Evolutionary conservation across 2,888 invertebrate species (phyloP).

Genomic region (Patella depressa): DNA sequence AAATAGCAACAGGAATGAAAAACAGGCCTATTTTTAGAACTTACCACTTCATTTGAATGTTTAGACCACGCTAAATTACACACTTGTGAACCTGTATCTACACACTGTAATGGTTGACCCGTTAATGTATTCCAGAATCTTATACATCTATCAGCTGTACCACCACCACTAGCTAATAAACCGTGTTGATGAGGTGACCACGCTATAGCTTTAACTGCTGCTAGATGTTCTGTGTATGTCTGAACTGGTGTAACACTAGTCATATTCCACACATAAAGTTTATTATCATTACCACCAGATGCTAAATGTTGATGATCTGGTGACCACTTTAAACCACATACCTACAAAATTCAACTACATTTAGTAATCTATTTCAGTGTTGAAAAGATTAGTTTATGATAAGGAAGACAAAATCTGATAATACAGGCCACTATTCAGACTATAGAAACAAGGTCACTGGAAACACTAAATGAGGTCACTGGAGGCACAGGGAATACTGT

Average conservation of each 20-base stretch:
- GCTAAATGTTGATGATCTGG: slow-evolving; percentile 97
- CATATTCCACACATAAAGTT: slow-evolving; percentile 91
- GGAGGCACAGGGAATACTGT: too few relatives aligned
- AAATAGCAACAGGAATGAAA: too few relatives aligned
- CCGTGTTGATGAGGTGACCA: slow-evolving; percentile 99
- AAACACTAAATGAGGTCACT: too few relatives aligned
- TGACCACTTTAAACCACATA: slow-evolving; percentile 97
- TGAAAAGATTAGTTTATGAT: too few relatives aligned
- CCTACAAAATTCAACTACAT: slow-evolving; percentile 64
- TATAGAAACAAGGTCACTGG: too few relatives aligned
- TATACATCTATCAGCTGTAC: slow-evolving; percentile 97
- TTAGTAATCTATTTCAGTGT: background rate
- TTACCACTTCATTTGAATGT: slow-evolving; percentile 94
- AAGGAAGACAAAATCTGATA: too few relatives aligned
- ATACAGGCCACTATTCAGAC: too few relatives aligned
- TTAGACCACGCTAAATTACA: slow-evolving; percentile 99
- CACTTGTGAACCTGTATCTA: slow-evolving; percentile 97
- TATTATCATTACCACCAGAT: slow-evolving; percentile 98
- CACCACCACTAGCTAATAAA: slow-evolving; percentile 95
- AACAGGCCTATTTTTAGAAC: slow-evolving; percentile 33
- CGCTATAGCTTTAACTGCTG: slow-evolving; percentile 94
- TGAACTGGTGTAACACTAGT: slow-evolving; percentile 81
- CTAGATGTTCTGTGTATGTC: slow-evolving; percentile 95
- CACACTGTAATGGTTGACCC: slow-evolving; percentile 97
- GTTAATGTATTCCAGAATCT: slow-evolving; percentile 99